A percentile compares a stretch with the other conserved stretches of the same genome.
phyloP scores from a whole-genome alignment of 2,113 vertebrate genomes.

The Protobothrops mucrosquamatus region DNA sequence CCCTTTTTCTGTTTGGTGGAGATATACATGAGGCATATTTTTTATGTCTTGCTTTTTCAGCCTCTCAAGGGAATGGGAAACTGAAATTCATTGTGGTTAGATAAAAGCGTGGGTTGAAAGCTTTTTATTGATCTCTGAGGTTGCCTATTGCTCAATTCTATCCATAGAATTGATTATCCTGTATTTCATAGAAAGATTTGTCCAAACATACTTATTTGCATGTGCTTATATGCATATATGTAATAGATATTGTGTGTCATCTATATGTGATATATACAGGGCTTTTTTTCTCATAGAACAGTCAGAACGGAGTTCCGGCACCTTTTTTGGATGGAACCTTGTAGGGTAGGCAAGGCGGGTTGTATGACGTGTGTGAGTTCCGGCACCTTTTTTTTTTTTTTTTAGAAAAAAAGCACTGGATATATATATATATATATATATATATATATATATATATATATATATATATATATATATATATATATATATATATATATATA shows the following conservation, averaged over 20 bases:
- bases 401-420: too few relatives aligned
- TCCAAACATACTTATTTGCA: not conserved
- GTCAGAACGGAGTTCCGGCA: too few relatives aligned
- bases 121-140: not conserved
- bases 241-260: not conserved
- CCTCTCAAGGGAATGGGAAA: not conserved
- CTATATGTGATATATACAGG: not conserved
- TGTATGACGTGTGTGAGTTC: too few relatives aligned
- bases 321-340: too few relatives aligned
- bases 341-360: too few relatives aligned
- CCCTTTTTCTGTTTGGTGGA: not conserved
- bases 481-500: too few relatives aligned
- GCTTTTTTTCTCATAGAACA: too few relatives aligned
- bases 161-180: not conserved
- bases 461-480: too few relatives aligned
- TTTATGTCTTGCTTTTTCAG: not conserved
- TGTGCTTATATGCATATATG: not conserved
- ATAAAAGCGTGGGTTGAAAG: not conserved
- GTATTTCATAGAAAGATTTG: not conserved
- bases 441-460: too few relatives aligned
- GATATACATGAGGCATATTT: not conserved
- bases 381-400: too few relatives aligned
- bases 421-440: too few relatives aligned
- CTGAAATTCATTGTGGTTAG: not conserved
- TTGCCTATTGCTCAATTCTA: not conserved